Evolutionary conservation across 2,113 vertebrate genomes (phyloP).

Genomic region (Dunckerocampus dactyliophorus): DNA sequence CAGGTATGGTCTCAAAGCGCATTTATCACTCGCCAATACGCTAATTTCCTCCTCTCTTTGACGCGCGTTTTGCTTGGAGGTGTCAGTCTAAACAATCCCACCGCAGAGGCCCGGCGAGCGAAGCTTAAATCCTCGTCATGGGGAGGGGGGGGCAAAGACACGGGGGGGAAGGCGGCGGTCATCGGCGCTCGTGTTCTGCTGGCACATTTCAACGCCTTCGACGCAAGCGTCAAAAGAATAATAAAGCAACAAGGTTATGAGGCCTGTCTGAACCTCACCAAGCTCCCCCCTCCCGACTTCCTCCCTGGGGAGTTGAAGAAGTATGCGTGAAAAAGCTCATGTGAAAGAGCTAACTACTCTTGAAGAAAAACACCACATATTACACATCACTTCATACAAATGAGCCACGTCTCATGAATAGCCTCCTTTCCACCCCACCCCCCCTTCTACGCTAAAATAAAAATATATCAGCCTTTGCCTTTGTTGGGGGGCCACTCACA

Average conservation of each 20-base stretch:
- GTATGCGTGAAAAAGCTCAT: constrained; percentile 67
- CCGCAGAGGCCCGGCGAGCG: constrained; percentile 68
- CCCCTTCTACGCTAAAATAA: too few relatives aligned
- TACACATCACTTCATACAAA: constrained; percentile 1
- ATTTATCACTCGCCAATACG: constrained; percentile 74
- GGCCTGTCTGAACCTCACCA: constrained; percentile 78
- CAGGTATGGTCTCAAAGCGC: constrained; percentile 44
- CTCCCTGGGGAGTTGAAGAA: constrained; percentile 71
- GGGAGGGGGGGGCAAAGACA: constrained; percentile 49
- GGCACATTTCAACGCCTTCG: constrained; percentile 82
- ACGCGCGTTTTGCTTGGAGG: constrained; percentile 76
- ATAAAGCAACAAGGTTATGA: constrained; percentile 77
- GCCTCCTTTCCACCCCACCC: not conserved
- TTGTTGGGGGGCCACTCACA: too few relatives aligned
- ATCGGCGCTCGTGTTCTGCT: constrained; percentile 80
- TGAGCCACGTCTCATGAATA: not conserved
- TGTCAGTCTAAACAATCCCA: constrained; percentile 84
- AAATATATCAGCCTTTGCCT: too few relatives aligned
- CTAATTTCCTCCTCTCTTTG: constrained; percentile 70
- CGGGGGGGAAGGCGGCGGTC: constrained; percentile 66
- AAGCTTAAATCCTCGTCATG: constrained; percentile 68
- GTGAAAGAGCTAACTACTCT: constrained; percentile 31
- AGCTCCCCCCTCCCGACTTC: constrained; percentile 63
- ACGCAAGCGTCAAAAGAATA: constrained; percentile 78
- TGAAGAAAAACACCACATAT: constrained; percentile 50